Conservation (phyloP, 1,140 invertebrate genomes). For the Reticulitermes speratus region DNA sequence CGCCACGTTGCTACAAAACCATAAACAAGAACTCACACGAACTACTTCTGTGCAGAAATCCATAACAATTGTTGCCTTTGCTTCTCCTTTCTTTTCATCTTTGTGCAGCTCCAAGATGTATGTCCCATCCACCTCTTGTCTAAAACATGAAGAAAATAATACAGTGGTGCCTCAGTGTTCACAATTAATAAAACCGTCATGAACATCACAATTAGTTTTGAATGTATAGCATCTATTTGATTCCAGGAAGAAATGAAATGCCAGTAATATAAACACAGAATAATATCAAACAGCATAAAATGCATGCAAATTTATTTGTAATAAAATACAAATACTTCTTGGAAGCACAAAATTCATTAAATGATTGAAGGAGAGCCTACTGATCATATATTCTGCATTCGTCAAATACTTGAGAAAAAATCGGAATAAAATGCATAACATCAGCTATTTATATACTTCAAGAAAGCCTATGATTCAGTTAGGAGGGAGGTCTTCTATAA, state of each 20-base stretch:
- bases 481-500: too few relatives aligned
- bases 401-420: too few relatives aligned
- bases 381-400: too few relatives aligned
- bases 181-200: constrained; percentile 22
- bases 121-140: constrained; percentile 86
- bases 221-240: not conserved
- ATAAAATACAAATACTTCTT: too few relatives aligned
- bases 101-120: constrained; percentile 90
- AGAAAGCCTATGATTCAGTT: too few relatives aligned
- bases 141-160: constrained; percentile 38
- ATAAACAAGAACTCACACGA: constrained; percentile 55
- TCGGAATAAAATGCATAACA: too few relatives aligned
- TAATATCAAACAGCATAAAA: not conserved
- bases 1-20: too few relatives aligned
- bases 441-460: too few relatives aligned
- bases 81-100: constrained; percentile 87
- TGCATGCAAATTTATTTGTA: too few relatives aligned
- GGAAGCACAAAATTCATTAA: too few relatives aligned
- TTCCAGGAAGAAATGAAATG: not conserved
- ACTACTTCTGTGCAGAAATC: constrained; percentile 88
- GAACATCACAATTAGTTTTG: constrained; percentile 19
- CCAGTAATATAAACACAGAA: not conserved
- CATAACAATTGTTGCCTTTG: constrained; percentile 89
- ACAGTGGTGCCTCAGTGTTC: constrained; percentile 18
- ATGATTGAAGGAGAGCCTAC: too few relatives aligned